Base-by-base conservation (phyloP, 2,113 vertebrate species). In the Corvus cornix region DNA sequence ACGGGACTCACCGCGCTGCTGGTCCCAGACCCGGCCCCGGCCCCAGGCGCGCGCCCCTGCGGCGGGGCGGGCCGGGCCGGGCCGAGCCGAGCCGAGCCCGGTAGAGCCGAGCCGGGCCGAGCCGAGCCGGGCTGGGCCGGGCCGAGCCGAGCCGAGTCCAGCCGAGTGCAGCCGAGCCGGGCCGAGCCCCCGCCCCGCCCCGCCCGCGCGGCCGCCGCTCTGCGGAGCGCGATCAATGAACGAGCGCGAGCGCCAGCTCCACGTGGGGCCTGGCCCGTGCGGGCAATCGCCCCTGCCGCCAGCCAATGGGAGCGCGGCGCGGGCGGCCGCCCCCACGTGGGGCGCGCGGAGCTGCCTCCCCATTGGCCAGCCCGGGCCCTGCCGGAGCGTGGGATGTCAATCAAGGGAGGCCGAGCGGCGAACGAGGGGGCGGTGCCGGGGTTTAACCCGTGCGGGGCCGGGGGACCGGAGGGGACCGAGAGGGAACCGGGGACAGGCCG, bases 211-310 rank as follows among this genome's bases (percentile, higher is more conserved):
- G 80, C 82, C 59, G 83, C 86, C 86, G 77, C 87, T 37, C 83
- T 91, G 95, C 95, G 83, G 93, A 89, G 90, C 70, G 58, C 88
- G 94, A 95, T 95, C 96, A 96, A 96, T 97, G 94, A 96, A 93
- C 93, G 84, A 53, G 88, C 96, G 96, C 97, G 94, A 93, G 93
- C 96, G 83, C 83, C 84, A n/a, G 90, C 90, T 96, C 97, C 97
- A 97, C 97, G 96, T 97, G 97, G 97, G 97, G 95, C 92, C 95
- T 81, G 94, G 87, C 96, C 94, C 93, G 93, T 95, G 96, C 93
- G 89, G 76, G 94, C 93, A 26, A 44, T n/a, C 76, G 87, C 73
- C 77, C 80, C 78, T 33, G 83, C 68, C 33, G 69, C 56, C 58
- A 86, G 83, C 97, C 96, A 97, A 97, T 97, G 48, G 70, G 13